A percentile compares a stretch with the other conserved stretches of the same genome.
These are phyloP conservation scores for Scaptomyza parva DNA, from an alignment of 2,888 invertebrate species.

Conservation along the genomic window DNA sequence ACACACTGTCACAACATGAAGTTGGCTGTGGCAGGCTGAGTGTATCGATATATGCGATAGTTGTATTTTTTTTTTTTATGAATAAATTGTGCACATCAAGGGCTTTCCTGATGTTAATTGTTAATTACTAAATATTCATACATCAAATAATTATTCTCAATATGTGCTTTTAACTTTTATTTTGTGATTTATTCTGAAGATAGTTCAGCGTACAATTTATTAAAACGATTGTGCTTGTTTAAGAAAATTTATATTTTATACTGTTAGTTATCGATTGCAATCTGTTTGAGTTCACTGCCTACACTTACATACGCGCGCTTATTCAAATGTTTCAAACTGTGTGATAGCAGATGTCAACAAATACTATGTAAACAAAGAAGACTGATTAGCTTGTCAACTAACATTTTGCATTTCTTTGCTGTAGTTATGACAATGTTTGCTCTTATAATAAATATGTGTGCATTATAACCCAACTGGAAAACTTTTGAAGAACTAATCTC, in stretches of 20 bases:
- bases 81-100: background rate
- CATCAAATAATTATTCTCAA: background rate
- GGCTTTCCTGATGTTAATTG: background rate
- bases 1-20: slow-evolving; percentile 29
- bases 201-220: background rate
- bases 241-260: too few species aligned
- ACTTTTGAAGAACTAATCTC: slow-evolving; percentile 59
- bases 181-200: background rate
- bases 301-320: slow-evolving; percentile 16
- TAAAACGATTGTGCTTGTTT: background rate
- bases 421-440: slow-evolving; percentile 37
- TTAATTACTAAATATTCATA: background rate
- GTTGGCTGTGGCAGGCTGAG: slow-evolving; percentile 16
- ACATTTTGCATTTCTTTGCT: slow-evolving; percentile 19
- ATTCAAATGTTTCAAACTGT: slow-evolving; percentile 21
- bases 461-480: slow-evolving; percentile 29
- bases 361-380: slow-evolving; percentile 18
- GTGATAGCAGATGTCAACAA: slow-evolving; percentile 19
- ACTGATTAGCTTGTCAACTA: slow-evolving; percentile 27
- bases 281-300: background rate
- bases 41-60: slow-evolving; percentile 23
- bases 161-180: background rate
- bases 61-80: background rate
- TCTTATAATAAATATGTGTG: slow-evolving; percentile 41
- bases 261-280: slow-evolving; percentile 19